Evolutionary conservation across 2,113 vertebrate species (phyloP).

Genomic region (Propithecus coquereli): DNA sequence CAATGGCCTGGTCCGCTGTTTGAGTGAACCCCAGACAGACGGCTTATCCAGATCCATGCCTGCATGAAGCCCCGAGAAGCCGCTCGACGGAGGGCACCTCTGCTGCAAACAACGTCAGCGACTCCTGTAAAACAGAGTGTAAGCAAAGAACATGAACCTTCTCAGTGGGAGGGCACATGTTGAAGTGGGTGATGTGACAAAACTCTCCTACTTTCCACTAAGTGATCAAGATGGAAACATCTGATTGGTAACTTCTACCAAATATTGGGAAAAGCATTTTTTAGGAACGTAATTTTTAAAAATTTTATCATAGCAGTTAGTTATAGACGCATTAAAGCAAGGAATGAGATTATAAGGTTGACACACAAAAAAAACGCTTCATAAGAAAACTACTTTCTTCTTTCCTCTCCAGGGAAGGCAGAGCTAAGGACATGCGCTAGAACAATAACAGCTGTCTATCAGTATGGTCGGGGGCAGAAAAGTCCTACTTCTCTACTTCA

Average conservation of each 20-base stretch:
- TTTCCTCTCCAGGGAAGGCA: background rate
- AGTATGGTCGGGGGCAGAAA: background rate
- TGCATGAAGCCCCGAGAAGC: constrained; percentile 29
- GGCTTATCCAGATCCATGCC: constrained; percentile 85
- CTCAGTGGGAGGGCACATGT: accelerated
- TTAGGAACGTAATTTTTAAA: background rate
- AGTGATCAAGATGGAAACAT: constrained; percentile 44
- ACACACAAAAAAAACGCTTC: background rate
- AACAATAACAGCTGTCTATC: background rate
- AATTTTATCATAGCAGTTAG: background rate
- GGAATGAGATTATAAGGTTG: background rate
- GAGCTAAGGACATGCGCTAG: background rate
- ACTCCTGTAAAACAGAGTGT: constrained; percentile 66
- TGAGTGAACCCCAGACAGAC: constrained; percentile 85
- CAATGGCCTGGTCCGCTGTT: constrained; percentile 82
- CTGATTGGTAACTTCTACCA: constrained; percentile 29
- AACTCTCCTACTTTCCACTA: background rate
- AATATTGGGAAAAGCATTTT: background rate
- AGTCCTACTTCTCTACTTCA: background rate
- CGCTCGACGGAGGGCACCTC: background rate
- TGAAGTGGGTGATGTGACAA: background rate
- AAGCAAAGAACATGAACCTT: constrained; percentile 57
- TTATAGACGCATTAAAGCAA: background rate
- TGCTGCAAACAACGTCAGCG: background rate
- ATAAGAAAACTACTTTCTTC: background rate